phyloP scores from a whole-genome alignment of 1,140 invertebrate genomes.

The Musca vetustissima region DNA sequence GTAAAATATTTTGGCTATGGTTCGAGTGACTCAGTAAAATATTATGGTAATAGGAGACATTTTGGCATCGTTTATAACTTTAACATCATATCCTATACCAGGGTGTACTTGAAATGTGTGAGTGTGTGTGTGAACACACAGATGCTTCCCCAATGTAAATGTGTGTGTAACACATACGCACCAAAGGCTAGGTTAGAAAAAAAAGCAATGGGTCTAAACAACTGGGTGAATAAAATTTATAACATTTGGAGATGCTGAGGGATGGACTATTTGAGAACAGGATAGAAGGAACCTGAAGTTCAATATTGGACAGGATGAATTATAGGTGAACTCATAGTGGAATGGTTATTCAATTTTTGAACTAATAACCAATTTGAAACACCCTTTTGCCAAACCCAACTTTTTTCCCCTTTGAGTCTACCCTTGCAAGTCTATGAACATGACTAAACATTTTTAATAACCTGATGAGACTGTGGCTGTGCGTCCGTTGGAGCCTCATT shows the following conservation, averaged over 20 bases:
- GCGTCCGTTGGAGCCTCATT: not conserved
- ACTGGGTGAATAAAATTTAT: no score
- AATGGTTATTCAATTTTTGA: no score
- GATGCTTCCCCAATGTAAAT: not conserved
- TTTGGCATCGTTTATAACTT: constrained; percentile 9
- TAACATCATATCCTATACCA: no score
- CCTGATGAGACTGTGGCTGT: not conserved
- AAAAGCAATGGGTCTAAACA: no score
- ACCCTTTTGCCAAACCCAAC: no score
- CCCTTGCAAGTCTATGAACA: not conserved
- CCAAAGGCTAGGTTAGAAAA: no score
- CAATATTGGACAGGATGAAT: no score
- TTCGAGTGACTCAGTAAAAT: not conserved
- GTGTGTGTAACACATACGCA: not conserved
- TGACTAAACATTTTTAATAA: not conserved
- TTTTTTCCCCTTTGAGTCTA: not conserved
- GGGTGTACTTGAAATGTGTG: no score
- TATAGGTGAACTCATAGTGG: no score
- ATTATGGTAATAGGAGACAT: constrained; percentile 13
- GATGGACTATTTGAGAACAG: no score
- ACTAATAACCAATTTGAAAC: not conserved
- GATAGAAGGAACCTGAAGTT: no score
- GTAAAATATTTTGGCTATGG: not conserved
- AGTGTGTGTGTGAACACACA: not conserved
- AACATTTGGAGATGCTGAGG: no score